Conservation (phyloP, 2,888 invertebrate species). For the Scaptomyza tumidula region DNA sequence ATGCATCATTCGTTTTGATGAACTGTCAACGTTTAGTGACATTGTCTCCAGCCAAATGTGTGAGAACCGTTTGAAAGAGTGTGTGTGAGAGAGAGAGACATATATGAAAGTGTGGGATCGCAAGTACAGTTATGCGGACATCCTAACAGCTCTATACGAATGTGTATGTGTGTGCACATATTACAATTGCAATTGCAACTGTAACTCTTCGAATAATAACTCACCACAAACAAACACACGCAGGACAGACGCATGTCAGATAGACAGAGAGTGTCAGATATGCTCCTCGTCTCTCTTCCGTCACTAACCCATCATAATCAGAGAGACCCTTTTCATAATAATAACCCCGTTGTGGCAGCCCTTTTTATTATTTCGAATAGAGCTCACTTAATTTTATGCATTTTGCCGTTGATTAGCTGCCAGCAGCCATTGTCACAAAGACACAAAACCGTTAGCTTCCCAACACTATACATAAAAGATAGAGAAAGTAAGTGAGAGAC, state of each 20-base stretch:
- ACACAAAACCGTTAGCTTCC: conserved; percentile 60
- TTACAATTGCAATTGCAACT: conserved; percentile 55
- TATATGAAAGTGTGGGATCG: conserved; percentile 20
- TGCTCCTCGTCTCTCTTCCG: conserved; percentile 1
- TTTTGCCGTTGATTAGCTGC: conserved; percentile 78
- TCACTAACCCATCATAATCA: conserved; percentile 4
- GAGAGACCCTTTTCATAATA: conserved; percentile 22
- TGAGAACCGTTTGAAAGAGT: conserved; percentile 50
- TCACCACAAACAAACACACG: conserved; percentile 20
- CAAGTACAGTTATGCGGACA: conserved; percentile 39
- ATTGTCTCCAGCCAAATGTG: conserved; percentile 59
- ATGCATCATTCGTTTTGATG: conserved; percentile 82
- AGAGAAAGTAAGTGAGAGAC: background rate
- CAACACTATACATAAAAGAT: conserved; percentile 1
- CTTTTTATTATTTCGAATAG: conserved; percentile 20
- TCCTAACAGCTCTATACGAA: conserved; percentile 32
- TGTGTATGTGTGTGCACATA: conserved; percentile 1
- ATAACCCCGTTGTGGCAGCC: conserved; percentile 15
- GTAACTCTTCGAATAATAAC: conserved; percentile 61
- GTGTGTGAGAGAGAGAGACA: background rate
- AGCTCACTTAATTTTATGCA: conserved; percentile 78
- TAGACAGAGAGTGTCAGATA: conserved; percentile 26
- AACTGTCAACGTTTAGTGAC: conserved; percentile 79
- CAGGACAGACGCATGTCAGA: conserved; percentile 37
- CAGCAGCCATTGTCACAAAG: conserved; percentile 56